phyloP scores from a whole-genome alignment of 2,113 vertebrate species.

The Apodemus speciosus region DNA sequence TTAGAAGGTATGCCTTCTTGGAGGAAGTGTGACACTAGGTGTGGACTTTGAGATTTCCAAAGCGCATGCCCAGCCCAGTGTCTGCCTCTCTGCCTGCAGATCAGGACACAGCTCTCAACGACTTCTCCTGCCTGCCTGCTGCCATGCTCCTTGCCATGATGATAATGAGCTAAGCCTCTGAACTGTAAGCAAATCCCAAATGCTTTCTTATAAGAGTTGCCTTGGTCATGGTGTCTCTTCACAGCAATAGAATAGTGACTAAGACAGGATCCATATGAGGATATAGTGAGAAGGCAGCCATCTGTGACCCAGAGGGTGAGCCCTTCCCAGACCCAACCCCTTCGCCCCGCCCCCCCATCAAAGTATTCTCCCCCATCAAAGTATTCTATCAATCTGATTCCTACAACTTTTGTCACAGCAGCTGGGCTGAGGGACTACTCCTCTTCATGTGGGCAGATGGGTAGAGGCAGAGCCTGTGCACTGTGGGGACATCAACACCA shows the following conservation, averaged over 20 bases:
- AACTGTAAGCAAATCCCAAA: neutral
- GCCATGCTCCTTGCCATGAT: neutral
- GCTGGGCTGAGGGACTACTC: neutral
- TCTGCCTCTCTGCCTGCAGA: neutral
- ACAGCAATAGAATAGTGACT: neutral
- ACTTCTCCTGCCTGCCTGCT: neutral
- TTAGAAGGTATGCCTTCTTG: neutral
- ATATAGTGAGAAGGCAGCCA: neutral
- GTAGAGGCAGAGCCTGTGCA: neutral
- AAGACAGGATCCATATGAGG: neutral
- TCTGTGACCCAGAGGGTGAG: neutral
- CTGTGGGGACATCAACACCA: neutral
- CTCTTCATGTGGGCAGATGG: neutral
- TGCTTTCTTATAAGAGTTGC: neutral
- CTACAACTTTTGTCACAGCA: neutral
- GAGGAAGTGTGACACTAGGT: neutral
- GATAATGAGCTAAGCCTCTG: neutral
- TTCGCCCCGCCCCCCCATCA: too few relatives aligned
- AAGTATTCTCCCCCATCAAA: too few relatives aligned
- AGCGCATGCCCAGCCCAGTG: neutral
- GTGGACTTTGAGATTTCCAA: neutral
- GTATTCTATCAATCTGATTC: neutral
- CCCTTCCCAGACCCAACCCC: neutral
- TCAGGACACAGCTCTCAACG: neutral
- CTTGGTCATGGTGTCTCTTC: neutral